These are phyloP conservation scores for Brachionus asplanchnoidis DNA, from an alignment of 1,140 invertebrate species.

Conservation along the genomic window DNA sequence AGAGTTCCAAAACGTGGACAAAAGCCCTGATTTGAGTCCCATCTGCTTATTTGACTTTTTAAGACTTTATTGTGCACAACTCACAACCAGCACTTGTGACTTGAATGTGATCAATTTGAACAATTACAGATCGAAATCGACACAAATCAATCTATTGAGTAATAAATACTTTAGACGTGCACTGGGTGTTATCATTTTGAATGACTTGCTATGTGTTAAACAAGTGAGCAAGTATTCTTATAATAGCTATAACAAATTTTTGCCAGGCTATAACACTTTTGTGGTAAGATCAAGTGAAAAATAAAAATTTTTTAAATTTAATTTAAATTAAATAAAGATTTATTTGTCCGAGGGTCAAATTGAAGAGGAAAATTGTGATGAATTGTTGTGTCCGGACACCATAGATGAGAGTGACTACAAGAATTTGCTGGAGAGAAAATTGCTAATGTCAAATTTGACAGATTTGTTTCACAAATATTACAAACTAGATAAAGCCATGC, in stretches of 20 bases:
- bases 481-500: neutral
- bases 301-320: neutral
- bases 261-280: neutral
- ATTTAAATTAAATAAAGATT: neutral
- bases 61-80: slow-evolving; percentile 34
- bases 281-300: neutral
- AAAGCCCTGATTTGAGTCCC: neutral
- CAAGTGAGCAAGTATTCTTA: neutral
- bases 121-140: neutral
- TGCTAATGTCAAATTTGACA: neutral
- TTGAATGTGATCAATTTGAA: slow-evolving; percentile 33
- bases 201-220: slow-evolving; percentile 18
- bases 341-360: slow-evolving; percentile 13
- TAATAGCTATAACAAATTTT: neutral
- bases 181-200: neutral
- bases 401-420: neutral
- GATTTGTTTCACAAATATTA: slow-evolving; percentile 40
- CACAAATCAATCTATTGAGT: neutral
- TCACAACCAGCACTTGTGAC: slow-evolving; percentile 29
- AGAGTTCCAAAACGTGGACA: neutral
- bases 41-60: neutral
- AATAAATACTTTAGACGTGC: slow-evolving; percentile 23
- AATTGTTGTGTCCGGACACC: slow-evolving; percentile 15
- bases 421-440: neutral
- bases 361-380: neutral